phyloP scores from a whole-genome alignment of 1,140 invertebrate genomes.

The Phenacoccus solenopsis region DNA sequence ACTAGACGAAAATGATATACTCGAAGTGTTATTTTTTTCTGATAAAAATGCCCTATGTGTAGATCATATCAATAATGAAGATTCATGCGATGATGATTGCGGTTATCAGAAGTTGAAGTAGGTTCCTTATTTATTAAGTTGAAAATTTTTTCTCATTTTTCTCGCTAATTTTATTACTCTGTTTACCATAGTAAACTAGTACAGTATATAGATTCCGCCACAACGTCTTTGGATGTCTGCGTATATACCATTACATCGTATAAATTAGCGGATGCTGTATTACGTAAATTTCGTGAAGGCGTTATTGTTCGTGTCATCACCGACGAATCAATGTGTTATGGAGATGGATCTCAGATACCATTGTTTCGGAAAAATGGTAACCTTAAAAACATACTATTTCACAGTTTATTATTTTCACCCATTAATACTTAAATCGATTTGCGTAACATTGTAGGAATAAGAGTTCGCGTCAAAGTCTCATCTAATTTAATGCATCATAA shows the following conservation, averaged over 20 bases:
- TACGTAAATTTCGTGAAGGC: constrained; percentile 41
- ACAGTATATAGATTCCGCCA: constrained; percentile 39
- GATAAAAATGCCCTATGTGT: not conserved
- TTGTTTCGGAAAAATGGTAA: constrained; percentile 42
- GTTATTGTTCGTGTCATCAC: constrained; percentile 49
- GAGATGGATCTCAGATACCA: constrained; percentile 42
- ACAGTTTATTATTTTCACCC: too few relatives aligned
- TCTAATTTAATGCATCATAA: constrained; percentile 56
- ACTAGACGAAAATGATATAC: not conserved
- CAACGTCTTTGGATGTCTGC: constrained; percentile 49
- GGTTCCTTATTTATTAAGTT: too few relatives aligned
- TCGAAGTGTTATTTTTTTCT: not conserved
- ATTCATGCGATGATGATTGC: not conserved
- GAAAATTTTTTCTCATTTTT: too few relatives aligned
- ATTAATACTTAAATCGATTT: too few relatives aligned
- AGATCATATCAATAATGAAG: not conserved
- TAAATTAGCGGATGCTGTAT: constrained; percentile 43
- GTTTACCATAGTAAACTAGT: constrained; percentile 19
- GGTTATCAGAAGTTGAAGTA: not conserved
- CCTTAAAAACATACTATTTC: constrained; percentile 12
- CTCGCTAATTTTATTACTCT: too few relatives aligned
- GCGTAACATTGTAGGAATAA: too few relatives aligned
- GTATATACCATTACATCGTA: constrained; percentile 52
- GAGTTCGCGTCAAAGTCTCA: not conserved
- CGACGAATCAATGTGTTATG: constrained; percentile 45